Conservation (phyloP, 2,888 invertebrate species). For the Steinernema scapterisci region DNA sequence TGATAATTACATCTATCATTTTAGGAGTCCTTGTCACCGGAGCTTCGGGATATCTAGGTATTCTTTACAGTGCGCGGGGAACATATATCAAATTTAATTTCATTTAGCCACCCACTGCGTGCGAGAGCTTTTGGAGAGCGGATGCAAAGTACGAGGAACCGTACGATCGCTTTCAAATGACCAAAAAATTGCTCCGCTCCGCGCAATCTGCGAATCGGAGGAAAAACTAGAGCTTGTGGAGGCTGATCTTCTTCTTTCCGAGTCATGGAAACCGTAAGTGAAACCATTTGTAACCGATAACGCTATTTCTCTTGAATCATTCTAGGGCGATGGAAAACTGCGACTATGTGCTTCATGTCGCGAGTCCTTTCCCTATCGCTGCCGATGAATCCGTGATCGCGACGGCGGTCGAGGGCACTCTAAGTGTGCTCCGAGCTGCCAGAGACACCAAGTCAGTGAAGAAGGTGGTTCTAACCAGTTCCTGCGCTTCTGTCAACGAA, state of each 20-base stretch:
- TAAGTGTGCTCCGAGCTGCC: conserved; percentile 70
- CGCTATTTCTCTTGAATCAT: too few relatives aligned
- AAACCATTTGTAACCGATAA: not conserved
- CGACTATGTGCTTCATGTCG: conserved; percentile 64
- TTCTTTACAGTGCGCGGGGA: too few relatives aligned
- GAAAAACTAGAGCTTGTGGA: conserved; percentile 59
- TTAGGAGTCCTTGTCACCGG: conserved; percentile 71
- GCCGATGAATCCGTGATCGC: conserved; percentile 67
- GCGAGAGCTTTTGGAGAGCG: conserved; percentile 70
- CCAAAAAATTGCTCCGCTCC: conserved; percentile 48
- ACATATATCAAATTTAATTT: too few relatives aligned
- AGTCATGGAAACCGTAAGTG: conserved; percentile 51
- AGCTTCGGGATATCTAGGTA: conserved; percentile 70
- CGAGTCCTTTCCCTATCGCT: conserved; percentile 64
- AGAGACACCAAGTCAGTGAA: conserved; percentile 69
- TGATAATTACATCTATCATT: not conserved
- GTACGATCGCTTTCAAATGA: conserved; percentile 59
- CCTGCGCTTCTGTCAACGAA: conserved; percentile 69
- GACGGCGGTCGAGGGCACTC: conserved; percentile 71
- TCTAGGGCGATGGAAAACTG: conserved; percentile 58
- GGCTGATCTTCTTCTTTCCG: conserved; percentile 57
- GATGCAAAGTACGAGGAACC: conserved; percentile 71
- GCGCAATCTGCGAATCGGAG: conserved; percentile 35
- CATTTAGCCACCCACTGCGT: conserved; percentile 70
- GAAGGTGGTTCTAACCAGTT: conserved; percentile 72